Evolutionary conservation across 2,113 vertebrate genomes (phyloP), one percentile per base, ranked within the genome.

Genomic region (Carlito syrichta): DNA sequence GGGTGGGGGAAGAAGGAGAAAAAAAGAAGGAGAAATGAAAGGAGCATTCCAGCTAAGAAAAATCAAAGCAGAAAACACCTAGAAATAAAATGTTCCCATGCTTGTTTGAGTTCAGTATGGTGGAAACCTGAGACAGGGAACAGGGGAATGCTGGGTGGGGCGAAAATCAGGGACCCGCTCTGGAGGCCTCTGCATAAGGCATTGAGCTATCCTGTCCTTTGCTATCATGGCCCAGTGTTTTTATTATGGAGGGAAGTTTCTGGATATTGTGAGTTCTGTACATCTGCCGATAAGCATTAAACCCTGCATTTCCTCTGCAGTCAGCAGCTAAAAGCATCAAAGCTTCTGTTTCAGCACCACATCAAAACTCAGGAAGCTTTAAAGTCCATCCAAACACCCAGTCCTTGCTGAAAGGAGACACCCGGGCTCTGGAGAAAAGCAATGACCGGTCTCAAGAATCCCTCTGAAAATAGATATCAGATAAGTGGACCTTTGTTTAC

Each of bases 281-380:
- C 79, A 63, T 98, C 94, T 96, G 93, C 92, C 87, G 94, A 94
- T 98, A 97, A 95, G 86, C 50, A n/a, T 78, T 68, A 74, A 96
- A 69, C 94, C 90, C 95, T 84, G 94, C 76, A 20, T 97, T 98
- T 98, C 97, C 92, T 98, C 97, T 96, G 5, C 90, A 97, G 96
- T 96, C 95, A 96, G 95, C 96, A 96, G 97, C 97, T 56, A 74
- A 90, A 95, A 95, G 84, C 98, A 77, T 97, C 97, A 98, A 97
- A 98, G 88, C 88, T 96, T 96, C 95, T 97, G 94, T 97, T 98
- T 97, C 66, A 96, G 84, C 56, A 85, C 96, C 94, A 93, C 89
- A 96, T 98, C 96, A 98, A 98, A 97, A 98, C 40, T 92, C 90
- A 83, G 91, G 96, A 97, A 98, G 86, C 71, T 92, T 89, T 86